Percentiles rank a stretch among this genome's conserved stretches.
Evolutionary conservation across 2,888 invertebrate species (phyloP).

Genomic region (Acanthosepion pharaonis): DNA sequence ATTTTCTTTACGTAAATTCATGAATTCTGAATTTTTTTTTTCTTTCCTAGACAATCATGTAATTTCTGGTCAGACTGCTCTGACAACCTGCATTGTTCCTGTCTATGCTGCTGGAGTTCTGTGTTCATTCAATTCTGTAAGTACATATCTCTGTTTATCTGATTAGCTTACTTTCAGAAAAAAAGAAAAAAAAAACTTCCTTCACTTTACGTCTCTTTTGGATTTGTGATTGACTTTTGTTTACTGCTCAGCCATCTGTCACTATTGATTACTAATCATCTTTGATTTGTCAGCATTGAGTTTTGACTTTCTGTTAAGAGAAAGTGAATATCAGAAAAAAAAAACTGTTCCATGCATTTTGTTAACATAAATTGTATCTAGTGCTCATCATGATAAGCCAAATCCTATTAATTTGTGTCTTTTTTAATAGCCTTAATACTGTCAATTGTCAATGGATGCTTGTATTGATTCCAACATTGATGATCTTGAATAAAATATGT

Average conservation of each 20-base stretch:
- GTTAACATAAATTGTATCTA: no score
- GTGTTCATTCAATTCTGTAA: constrained; percentile 71
- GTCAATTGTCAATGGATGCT: no score
- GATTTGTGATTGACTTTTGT: neutral
- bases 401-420: no score
- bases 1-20: neutral
- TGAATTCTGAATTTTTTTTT: neutral
- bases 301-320: no score
- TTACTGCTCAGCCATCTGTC: neutral
- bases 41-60: constrained; percentile 63
- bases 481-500: no score
- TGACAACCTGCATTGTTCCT: constrained; percentile 72
- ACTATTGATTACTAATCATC: no score
- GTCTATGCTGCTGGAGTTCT: constrained; percentile 74
- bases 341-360: no score
- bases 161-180: neutral
- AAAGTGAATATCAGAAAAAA: no score
- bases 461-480: no score
- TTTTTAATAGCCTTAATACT: no score
- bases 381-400: no score
- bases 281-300: no score
- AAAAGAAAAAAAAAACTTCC: neutral
- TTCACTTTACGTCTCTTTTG: neutral
- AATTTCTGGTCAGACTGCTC: constrained; percentile 65
- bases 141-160: constrained; percentile 47